phyloP scores from a whole-genome alignment of 2,888 invertebrate genomes.

The Adela reaumurella region DNA sequence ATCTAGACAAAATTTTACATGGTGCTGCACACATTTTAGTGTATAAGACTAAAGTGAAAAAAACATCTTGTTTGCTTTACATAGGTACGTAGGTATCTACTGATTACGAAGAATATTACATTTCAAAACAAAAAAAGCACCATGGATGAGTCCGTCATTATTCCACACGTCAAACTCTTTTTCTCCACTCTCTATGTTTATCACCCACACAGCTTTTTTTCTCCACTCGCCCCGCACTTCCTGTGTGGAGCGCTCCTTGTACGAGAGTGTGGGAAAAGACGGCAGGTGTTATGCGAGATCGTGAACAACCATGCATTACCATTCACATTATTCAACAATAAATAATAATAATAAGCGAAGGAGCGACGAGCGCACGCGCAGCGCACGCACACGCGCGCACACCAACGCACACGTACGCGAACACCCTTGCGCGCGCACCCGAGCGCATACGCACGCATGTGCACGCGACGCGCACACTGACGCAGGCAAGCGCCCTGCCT shows the following conservation, averaged over 20 bases:
- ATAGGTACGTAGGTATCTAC: no score
- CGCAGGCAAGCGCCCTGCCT: not conserved
- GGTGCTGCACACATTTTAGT: no score
- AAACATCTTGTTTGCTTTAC: no score
- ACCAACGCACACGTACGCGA: slow-evolving; percentile 2
- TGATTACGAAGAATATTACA: no score
- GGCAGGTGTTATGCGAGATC: slow-evolving; percentile 61
- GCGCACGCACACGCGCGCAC: not conserved
- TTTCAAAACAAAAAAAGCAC: not conserved
- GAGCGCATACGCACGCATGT: not conserved
- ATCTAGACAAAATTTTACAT: no score
- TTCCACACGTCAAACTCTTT: not conserved
- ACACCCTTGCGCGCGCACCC: slow-evolving; percentile 4
- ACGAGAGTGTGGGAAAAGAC: slow-evolving; percentile 55
- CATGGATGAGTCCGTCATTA: not conserved
- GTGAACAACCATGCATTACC: slow-evolving; percentile 58
- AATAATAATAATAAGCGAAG: slow-evolving; percentile 56
- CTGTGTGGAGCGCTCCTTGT: slow-evolving; percentile 33
- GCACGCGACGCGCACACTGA: not conserved
- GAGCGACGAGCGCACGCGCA: slow-evolving; percentile 50
- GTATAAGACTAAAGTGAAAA: no score
- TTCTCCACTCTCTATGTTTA: not conserved
- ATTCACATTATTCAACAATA: slow-evolving; percentile 58
- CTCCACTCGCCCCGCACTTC: slow-evolving; percentile 34
- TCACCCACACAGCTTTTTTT: not conserved